These are phyloP conservation scores for Mamestra brassicae DNA, from an alignment of 2,888 invertebrate species.

Conservation along the genomic window DNA sequence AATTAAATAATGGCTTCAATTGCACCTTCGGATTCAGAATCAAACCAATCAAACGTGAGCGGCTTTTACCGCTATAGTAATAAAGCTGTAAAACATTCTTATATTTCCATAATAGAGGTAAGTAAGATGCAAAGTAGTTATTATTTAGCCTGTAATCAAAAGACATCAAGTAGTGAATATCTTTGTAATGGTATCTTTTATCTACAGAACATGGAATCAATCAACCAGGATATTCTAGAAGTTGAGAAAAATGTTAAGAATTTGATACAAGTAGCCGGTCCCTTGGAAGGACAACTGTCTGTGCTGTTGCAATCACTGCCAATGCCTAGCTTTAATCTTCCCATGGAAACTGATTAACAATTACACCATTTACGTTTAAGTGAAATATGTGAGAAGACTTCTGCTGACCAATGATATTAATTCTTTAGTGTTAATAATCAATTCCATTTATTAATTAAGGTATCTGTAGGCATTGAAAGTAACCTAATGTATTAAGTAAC, in stretches of 20 bases:
- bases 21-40: slow-evolving; percentile 84
- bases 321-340: slow-evolving; percentile 73
- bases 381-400: neutral
- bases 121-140: slow-evolving; percentile 6
- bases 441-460: neutral
- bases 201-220: slow-evolving; percentile 84
- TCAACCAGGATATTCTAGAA: slow-evolving; percentile 84
- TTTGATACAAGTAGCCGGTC: slow-evolving; percentile 80
- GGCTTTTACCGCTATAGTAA: slow-evolving; percentile 85
- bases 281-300: slow-evolving; percentile 81
- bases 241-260: slow-evolving; percentile 84
- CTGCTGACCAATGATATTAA: too few relatives aligned
- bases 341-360: slow-evolving; percentile 81
- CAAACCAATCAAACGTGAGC: slow-evolving; percentile 88
- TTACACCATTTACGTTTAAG: neutral
- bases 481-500: neutral
- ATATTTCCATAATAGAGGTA: slow-evolving; percentile 83
- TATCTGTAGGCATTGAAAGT: neutral
- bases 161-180: neutral
- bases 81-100: slow-evolving; percentile 81
- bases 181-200: slow-evolving; percentile 9
- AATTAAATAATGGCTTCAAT: slow-evolving; percentile 77
- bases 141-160: neutral
- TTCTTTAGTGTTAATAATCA: neutral
- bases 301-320: slow-evolving; percentile 81